Evolutionary conservation across 2,888 invertebrate species (phyloP), one percentile per base, ranked within the genome.

Genomic region (Drosophila borealis): DNA sequence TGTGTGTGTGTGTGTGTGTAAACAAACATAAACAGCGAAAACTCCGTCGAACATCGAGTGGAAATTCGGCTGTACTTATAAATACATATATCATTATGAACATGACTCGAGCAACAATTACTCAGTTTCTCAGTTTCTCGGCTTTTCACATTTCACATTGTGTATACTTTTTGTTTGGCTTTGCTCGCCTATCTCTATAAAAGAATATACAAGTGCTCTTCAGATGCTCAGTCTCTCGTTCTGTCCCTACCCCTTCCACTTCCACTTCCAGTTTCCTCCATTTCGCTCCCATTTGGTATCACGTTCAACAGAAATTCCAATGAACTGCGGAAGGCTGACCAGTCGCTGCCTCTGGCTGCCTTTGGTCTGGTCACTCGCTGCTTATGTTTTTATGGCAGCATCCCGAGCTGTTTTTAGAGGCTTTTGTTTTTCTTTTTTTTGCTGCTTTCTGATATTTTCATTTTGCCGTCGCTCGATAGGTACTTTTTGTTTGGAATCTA

Each of bases 301-400:
- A 53, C 62, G 70, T 64, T 70, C 70, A 63, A 74, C 74, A 53
- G 49, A 78, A 78, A 70, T 75, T 76, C 75, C 75, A 68, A 68
- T 68, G 76, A 75, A 76, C 76, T 68, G 49, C 55, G 70, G 70
- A 56, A 67, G 64, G 53, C 67, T 71, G 78, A 74, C 78, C 74
- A 74, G 61, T 54, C 46, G 48, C 39, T 77, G 69, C 51, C 50
- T 13, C 45, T 54, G 60, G 4, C 13, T 39, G 11, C 3, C 14
- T 37, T 51, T 21, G 25, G 42, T 36, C 37, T 51, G 60, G 53
- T 64, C 69, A 54, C 46, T 65, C 56, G 39, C 25, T 62, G 57
- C 46, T 49, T 41, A 70, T 55, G 54, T 53, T 57, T 57, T 55
- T 44, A 55, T 29, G 33, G 14, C 54, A 34, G 33, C 25, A 19